A percentile compares a stretch with the other conserved stretches of the same genome.
phyloP scores from a whole-genome alignment of 2,113 vertebrate genomes.

The Bettongia penicillata region DNA sequence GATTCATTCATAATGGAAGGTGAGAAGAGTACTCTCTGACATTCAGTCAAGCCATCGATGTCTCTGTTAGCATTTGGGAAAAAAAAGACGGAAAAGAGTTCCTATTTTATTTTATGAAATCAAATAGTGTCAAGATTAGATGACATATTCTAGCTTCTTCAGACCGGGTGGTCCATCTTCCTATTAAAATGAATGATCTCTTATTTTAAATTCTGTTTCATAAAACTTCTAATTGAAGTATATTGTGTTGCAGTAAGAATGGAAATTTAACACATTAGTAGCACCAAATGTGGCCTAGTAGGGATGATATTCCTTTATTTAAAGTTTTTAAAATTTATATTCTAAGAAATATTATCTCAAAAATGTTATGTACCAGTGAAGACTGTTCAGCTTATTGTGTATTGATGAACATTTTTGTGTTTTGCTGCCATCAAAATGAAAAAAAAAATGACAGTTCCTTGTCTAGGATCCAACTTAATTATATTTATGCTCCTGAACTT shows the following conservation, averaged over 20 bases:
- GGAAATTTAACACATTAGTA: not conserved
- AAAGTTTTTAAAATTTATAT: not conserved
- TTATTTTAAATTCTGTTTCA: not conserved
- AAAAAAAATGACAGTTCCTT: not conserved
- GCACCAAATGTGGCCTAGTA: not conserved
- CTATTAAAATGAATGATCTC: not conserved
- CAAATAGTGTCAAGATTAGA: not conserved
- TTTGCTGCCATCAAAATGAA: not conserved
- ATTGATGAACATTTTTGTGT: not conserved
- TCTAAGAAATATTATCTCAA: not conserved
- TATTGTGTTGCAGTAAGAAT: not conserved
- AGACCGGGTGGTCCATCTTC: not conserved
- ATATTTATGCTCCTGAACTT: not conserved
- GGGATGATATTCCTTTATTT: not conserved
- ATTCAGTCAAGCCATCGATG: not conserved
- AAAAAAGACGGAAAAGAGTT: not conserved
- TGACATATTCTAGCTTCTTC: conserved; percentile 18
- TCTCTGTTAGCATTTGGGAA: not conserved
- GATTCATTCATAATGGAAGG: conserved; percentile 92
- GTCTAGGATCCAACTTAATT: not conserved
- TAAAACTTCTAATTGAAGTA: not conserved
- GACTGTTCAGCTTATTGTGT: not conserved
- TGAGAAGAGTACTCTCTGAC: conserved; percentile 67
- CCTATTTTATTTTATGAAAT: not conserved
- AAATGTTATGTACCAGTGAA: not conserved